These are phyloP conservation scores for Melanocharis versteri DNA, from an alignment of 2,113 vertebrate species.

Conservation along the genomic window DNA sequence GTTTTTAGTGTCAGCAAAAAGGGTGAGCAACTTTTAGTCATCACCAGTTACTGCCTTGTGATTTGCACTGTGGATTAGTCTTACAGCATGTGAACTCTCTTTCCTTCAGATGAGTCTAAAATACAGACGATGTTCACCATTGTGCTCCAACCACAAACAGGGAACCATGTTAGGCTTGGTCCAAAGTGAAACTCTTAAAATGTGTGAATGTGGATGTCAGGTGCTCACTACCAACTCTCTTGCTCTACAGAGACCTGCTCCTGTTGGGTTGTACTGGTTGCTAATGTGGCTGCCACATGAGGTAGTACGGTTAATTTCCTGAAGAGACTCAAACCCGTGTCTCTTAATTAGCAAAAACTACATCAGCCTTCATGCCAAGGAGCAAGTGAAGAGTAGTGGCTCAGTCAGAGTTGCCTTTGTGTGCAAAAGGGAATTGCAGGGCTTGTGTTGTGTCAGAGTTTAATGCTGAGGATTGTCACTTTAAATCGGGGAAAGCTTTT, in stretches of 20 bases:
- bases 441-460: background rate
- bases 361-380: background rate
- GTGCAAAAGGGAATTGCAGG: background rate
- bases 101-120: background rate
- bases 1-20: background rate
- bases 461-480: background rate
- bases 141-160: background rate
- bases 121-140: background rate
- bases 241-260: background rate
- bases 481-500: background rate
- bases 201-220: background rate
- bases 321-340: background rate
- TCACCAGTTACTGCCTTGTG: background rate
- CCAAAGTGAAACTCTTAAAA: background rate
- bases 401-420: background rate
- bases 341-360: background rate
- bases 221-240: background rate
- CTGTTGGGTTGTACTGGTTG: background rate
- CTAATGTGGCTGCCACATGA: background rate
- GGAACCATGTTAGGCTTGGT: background rate
- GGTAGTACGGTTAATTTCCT: background rate
- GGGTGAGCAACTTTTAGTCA: background rate
- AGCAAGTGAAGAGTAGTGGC: background rate
- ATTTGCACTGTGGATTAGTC: background rate
- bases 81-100: background rate